phyloP scores from a whole-genome alignment of 2,797 vertebrate genomes.

The Poecilia wingei region DNA sequence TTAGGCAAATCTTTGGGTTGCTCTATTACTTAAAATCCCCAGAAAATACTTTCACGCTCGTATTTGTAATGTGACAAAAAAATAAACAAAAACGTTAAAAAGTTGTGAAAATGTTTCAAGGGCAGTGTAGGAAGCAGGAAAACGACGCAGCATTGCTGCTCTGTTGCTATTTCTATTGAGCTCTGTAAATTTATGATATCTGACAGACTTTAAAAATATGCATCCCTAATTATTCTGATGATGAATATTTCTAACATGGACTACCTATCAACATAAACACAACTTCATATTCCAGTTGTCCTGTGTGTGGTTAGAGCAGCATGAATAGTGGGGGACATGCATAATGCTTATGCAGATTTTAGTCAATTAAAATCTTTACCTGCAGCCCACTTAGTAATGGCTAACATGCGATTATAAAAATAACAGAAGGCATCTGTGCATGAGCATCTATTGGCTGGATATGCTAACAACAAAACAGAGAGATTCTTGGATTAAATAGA shows the following conservation, averaged over 20 bases:
- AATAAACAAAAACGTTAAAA: neutral
- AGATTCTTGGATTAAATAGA: neutral
- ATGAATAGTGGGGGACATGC: neutral
- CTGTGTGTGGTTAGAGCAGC: conserved; percentile 1
- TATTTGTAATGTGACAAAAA: neutral
- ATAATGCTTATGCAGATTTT: neutral
- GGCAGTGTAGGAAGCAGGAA: neutral
- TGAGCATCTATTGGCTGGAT: neutral
- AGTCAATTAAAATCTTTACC: neutral
- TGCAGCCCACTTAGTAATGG: neutral
- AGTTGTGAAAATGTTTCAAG: neutral
- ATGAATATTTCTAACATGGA: neutral
- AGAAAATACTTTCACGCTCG: neutral
- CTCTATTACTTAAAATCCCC: neutral
- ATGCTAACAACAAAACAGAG: neutral
- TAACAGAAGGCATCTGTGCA: neutral
- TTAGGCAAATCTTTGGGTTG: neutral
- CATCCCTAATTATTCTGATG: conserved; percentile 17
- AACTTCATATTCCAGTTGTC: neutral
- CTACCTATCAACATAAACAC: conserved; percentile 1
- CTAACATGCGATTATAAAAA: neutral
- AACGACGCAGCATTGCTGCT: neutral
- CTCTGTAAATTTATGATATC: conserved; percentile 20
- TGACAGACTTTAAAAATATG: conserved; percentile 2
- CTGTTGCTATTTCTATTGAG: conserved; percentile 11